Evolutionary conservation across 2,797 vertebrate species (phyloP).

Genomic region (Macropus fuliginosus): DNA sequence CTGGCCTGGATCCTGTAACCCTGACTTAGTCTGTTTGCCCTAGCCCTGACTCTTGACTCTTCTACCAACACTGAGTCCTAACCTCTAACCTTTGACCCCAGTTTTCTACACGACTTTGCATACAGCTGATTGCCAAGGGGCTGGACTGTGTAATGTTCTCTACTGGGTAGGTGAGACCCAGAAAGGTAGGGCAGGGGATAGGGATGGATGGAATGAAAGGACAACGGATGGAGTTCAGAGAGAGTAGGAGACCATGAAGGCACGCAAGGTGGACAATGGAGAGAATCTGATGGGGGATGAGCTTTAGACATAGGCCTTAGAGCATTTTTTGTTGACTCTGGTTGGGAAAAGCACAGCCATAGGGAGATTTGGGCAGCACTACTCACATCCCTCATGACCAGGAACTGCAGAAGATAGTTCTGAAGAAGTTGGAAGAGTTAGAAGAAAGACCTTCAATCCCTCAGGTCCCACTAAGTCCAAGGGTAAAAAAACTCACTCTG

Average conservation of each 20-base stretch:
- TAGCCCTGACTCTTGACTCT: background rate
- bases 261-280: background rate
- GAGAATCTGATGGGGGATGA: background rate
- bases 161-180: background rate
- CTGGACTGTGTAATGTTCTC: background rate
- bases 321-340: background rate
- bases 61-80: background rate
- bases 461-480: background rate
- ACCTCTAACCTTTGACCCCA: conserved; percentile 12
- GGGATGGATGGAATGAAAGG: background rate
- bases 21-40: background rate
- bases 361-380: background rate
- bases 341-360: background rate
- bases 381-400: background rate
- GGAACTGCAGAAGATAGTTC: background rate
- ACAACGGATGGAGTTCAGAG: background rate
- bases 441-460: background rate
- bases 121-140: background rate
- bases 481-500: background rate
- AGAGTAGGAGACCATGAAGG: background rate
- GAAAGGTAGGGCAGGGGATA: background rate
- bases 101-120: background rate
- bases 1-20: background rate
- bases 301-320: background rate
- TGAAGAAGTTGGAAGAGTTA: background rate